Conservation (phyloP, 30 jellyfish, hydroid and myxozoan species). For the Aurelia aurita complex sp. Pacific region DNA sequence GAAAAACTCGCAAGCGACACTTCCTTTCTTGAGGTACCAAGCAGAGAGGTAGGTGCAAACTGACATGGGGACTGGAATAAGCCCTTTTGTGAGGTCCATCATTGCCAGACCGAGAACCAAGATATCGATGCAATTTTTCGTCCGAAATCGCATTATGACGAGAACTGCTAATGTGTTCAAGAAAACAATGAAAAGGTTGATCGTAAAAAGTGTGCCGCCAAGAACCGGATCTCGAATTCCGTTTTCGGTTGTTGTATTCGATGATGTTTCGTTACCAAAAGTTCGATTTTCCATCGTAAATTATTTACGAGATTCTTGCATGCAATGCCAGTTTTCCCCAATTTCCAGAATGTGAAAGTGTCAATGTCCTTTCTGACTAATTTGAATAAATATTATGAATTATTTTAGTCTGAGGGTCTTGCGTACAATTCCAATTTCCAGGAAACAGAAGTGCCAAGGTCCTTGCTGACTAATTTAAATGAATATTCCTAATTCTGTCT, state of each 20-base stretch:
- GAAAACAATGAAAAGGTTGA: slow-evolving; percentile 60
- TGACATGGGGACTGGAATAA: slow-evolving; percentile 88
- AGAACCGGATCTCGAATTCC: slow-evolving; percentile 68
- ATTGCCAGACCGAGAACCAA: slow-evolving; percentile 80
- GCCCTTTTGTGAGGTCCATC: slow-evolving; percentile 87
- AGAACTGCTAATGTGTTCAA: slow-evolving; percentile 65
- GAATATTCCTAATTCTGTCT: too few relatives aligned
- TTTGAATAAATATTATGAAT: too few relatives aligned
- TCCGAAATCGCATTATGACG: slow-evolving; percentile 81
- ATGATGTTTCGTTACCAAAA: slow-evolving; percentile 3
- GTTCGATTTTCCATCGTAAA: neutral
- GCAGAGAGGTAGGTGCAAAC: slow-evolving; percentile 66
- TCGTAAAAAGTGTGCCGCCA: slow-evolving; percentile 81
- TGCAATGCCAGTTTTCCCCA: too few relatives aligned
- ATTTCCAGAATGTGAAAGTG: too few relatives aligned
- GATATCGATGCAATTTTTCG: slow-evolving; percentile 72
- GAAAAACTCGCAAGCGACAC: slow-evolving; percentile 70
- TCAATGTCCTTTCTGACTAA: too few relatives aligned
- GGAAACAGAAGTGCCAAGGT: too few relatives aligned
- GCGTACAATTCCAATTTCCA: too few relatives aligned
- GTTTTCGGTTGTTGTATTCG: neutral
- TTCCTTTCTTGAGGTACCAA: slow-evolving; percentile 47
- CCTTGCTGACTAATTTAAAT: too few relatives aligned
- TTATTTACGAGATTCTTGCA: too few relatives aligned
- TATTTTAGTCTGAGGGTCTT: too few relatives aligned